Evolutionary conservation across 1,140 invertebrate genomes (phyloP), one percentile per base, ranked within the genome.

Genomic region (Stenopsyche tienmushanensis): DNA sequence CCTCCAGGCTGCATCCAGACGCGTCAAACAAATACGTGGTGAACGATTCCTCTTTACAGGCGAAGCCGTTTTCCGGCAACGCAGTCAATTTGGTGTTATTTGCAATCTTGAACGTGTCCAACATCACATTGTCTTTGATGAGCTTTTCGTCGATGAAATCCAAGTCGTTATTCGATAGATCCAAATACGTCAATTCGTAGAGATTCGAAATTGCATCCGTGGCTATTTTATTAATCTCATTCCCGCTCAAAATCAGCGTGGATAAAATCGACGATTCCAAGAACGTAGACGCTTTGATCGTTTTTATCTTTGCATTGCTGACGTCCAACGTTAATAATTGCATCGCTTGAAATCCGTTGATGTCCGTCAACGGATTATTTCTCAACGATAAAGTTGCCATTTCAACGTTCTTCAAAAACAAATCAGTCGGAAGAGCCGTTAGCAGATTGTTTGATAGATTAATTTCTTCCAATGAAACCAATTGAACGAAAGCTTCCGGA

Each of bases 1-100:
- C 80, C 23, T 81, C 77, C 13, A 90, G 77, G 24, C 86, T 87
- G 69, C 88, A 89, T 71, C 88, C 83, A 0, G 86, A 84, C 10
- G 87, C 83, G 69, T 89, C 88, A 64, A 89, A 83, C 18, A 83
- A 80, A 72, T 86, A 88, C 50, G 88, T 81, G 47, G 84, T 86
- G 65, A 86, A 85, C 67, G 81, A 74, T 60, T 82, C 81, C 25
- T 79, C 80, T 39, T 80, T 80, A 67, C 82, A 83, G 10, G 76
- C 71, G 71, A 85, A 84, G 20, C 83, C 83, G 67, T 84, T 80
- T 3, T 81, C 77, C 1, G 86, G 86, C 45, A 90, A 74, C 49
- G 80, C 80, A 68, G 81, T 82, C 18, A 90, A 73, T 8, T 79
- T 76, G 2, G 84, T 84, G 69, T 90, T 90, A 57, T 88, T 82